Conservation (phyloP, 53 echinoderm and acorn worm genomes). For the Apostichopus leukothele region DNA sequence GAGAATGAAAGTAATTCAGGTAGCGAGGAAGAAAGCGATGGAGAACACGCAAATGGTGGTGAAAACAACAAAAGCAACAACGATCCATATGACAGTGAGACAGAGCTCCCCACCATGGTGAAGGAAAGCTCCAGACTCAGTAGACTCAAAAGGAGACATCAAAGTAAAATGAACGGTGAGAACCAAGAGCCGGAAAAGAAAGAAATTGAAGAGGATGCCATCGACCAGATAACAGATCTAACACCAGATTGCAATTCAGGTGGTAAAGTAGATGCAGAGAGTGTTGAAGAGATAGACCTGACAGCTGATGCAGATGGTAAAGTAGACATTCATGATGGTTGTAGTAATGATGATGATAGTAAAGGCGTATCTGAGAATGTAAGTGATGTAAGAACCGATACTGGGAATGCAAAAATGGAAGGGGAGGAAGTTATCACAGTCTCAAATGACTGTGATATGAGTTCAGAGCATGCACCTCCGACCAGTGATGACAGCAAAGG, state of each 20-base stretch:
- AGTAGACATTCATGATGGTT: constrained; percentile 45
- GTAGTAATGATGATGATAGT: constrained; percentile 37
- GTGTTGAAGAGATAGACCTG: not conserved
- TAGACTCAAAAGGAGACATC: constrained; percentile 18
- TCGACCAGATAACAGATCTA: constrained; percentile 27
- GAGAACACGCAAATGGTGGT: constrained; percentile 15
- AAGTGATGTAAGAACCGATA: constrained; percentile 50
- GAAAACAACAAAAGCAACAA: constrained; percentile 4
- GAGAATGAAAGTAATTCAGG: constrained; percentile 4
- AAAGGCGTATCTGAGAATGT: constrained; percentile 40
- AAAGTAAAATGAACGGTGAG: not conserved
- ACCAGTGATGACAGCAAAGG: constrained; percentile 50
- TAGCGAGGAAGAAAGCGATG: constrained; percentile 23
- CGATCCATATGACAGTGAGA: not conserved
- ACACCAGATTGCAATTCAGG: constrained; percentile 14
- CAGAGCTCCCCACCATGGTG: constrained; percentile 46
- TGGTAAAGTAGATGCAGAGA: constrained; percentile 32
- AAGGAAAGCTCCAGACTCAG: constrained; percentile 6
- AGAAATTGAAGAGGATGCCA: constrained; percentile 39
- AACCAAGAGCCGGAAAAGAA: constrained; percentile 3
- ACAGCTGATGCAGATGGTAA: constrained; percentile 11
- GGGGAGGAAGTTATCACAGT: not conserved
- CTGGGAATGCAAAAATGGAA: not conserved
- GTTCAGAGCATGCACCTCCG: constrained; percentile 47
- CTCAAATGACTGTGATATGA: constrained; percentile 16